Base-by-base conservation (phyloP, 1,140 invertebrate genomes). In the Kradibia gibbosae region DNA sequence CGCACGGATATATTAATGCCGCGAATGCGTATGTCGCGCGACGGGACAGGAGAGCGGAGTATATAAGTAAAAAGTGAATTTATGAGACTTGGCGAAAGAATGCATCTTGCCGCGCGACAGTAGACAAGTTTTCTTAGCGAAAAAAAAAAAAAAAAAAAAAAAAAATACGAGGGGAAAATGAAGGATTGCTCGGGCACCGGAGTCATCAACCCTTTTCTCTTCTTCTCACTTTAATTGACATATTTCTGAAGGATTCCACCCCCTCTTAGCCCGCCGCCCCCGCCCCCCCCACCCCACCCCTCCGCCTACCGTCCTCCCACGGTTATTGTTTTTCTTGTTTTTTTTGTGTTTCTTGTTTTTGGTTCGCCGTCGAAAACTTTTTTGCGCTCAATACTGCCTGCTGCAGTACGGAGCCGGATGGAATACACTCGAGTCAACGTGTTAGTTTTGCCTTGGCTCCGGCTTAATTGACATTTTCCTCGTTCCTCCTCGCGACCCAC, bases 391-490 rank as follows among this genome's bases (percentile, higher is more conserved):
- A 80, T 73, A 70, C 78, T 72, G 50, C 1, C 34, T 28, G 22
- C 28, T 60, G 39, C 28, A 28, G 71, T 42, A 28, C 42, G 73
- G 20, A 53, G 45, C 77, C 20, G 34, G 65, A 17, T 7, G 42
- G 5, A 53, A 17, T 31, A 71, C 28, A 60, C 4, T 17, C 62
- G 17, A 28, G 72, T 78, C 75, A 72, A 71, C 82, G 79, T 83
- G 74, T 83, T 85, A 82, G 85, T 82, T 82, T 83, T 70, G 78
- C 72, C 71, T 36, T 28, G 42, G 42, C n/a, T 72, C 72, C 80
- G 53, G 83, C 83, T 86, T 85, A 86, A 86, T 86, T 85, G 86
- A 86, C 85, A 84, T 79, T 83, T 83, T 83, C 42, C 13, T 83
- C 81, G 81, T 75, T 82, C 28, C 79, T 83, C 53, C 17, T 15